Conservation (phyloP, 2,113 vertebrate species). For the Morone chrysops region DNA sequence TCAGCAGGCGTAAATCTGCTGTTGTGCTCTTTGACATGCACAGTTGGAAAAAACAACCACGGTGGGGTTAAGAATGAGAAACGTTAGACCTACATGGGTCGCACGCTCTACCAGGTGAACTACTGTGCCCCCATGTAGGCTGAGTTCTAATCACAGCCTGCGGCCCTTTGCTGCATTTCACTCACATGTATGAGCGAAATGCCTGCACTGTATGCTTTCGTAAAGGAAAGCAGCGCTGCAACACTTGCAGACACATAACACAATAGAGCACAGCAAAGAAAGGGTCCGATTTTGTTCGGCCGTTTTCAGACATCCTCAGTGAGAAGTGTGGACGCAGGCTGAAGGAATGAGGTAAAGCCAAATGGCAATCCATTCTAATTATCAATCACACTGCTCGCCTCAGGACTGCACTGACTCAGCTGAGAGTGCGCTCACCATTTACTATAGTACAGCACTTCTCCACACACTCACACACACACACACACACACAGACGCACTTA, state of each 20-base stretch:
- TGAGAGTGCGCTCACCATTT: slow-evolving; percentile 1
- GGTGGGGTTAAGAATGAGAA: no score
- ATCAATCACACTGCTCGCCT: background rate
- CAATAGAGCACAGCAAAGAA: background rate
- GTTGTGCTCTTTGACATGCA: no score
- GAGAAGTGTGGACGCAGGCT: background rate
- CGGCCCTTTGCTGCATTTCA: no score
- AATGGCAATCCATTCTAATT: background rate
- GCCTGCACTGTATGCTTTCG: no score
- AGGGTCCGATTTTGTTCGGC: background rate
- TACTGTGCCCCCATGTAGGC: no score
- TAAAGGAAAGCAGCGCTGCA: no score
- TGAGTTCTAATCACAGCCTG: no score
- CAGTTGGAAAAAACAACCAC: no score
- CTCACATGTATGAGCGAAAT: no score
- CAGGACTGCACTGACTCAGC: slow-evolving; percentile 30
- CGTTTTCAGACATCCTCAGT: background rate
- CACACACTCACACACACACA: background rate
- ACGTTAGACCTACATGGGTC: no score
- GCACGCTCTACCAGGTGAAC: no score
- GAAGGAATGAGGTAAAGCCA: background rate
- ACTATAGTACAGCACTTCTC: slow-evolving; percentile 4
- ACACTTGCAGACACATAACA: background rate
- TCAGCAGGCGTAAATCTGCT: background rate
- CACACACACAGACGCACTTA: background rate